Percentiles rank a stretch among this genome's conserved stretches.
Evolutionary conservation across 2,888 invertebrate species (phyloP).

Genomic region (Panopea generosa): DNA sequence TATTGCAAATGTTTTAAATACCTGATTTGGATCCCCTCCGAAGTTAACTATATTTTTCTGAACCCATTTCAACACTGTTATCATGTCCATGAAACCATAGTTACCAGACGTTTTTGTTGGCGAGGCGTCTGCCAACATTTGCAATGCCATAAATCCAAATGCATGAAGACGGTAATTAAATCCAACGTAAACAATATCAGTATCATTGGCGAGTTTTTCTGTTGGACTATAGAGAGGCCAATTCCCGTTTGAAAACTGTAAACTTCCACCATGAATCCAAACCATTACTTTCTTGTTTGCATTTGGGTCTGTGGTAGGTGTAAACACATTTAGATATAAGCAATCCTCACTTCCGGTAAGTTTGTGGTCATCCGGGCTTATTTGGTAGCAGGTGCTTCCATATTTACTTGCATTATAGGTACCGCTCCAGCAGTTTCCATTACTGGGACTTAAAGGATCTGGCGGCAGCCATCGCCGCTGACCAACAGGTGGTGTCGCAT

Average conservation of each 20-base stretch:
- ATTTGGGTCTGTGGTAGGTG: conserved; percentile 71
- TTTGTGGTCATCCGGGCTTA: conserved; percentile 43
- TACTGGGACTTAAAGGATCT: conserved; percentile 19
- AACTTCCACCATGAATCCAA: conserved; percentile 81
- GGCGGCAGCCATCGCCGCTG: conserved; percentile 68
- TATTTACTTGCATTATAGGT: conserved; percentile 59
- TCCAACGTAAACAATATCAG: conserved; percentile 93
- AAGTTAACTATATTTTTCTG: conserved; percentile 71
- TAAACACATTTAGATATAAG: conserved; percentile 75
- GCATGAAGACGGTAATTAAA: conserved; percentile 92
- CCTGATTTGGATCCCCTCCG: conserved; percentile 73
- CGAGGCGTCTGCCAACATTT: conserved; percentile 82
- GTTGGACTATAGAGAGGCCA: conserved; percentile 87
- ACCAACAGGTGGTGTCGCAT: conserved; percentile 68
- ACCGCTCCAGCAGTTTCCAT: conserved; percentile 69
- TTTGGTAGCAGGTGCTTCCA: conserved; percentile 67
- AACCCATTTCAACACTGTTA: conserved; percentile 74
- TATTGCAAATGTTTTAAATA: no score
- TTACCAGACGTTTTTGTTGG: conserved; percentile 69
- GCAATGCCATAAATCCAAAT: conserved; percentile 91
- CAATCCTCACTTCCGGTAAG: conserved; percentile 63
- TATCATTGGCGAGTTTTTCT: conserved; percentile 90
- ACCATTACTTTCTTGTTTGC: conserved; percentile 80
- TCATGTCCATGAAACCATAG: conserved; percentile 77
- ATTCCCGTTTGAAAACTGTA: conserved; percentile 67